phyloP scores from a whole-genome alignment of 1,140 invertebrate genomes.

The Cydia amplana region DNA sequence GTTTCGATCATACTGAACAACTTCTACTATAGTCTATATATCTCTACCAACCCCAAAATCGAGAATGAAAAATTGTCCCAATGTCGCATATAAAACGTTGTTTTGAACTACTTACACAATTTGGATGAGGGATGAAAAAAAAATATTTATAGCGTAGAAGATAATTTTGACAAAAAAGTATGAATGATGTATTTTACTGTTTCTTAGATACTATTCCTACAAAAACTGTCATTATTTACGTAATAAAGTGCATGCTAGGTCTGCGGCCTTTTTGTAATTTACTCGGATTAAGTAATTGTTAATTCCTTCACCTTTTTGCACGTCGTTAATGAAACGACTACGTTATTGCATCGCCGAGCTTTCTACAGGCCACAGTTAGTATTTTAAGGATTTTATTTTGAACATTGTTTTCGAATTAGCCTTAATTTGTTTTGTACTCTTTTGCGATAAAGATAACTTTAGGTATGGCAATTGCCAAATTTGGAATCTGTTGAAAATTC shows the following conservation, averaged over 20 bases:
- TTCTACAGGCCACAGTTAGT: conserved; percentile 1
- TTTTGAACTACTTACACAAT: no score
- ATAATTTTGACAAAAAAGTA: no score
- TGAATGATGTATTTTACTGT: no score
- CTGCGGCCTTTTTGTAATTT: neutral
- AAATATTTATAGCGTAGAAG: no score
- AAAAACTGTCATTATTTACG: neutral
- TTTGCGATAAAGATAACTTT: neutral
- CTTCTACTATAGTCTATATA: no score
- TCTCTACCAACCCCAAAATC: no score
- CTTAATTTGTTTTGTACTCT: conserved; percentile 13
- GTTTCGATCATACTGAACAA: no score
- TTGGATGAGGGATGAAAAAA: no score
- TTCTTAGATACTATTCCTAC: no score
- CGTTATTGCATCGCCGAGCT: conserved; percentile 16
- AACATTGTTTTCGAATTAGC: conserved; percentile 13
- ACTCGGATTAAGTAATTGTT: conserved; percentile 29
- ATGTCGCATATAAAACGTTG: no score
- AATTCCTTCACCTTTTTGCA: conserved; percentile 22
- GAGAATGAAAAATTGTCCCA: no score
- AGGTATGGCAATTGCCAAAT: neutral
- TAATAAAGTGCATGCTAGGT: conserved; percentile 14
- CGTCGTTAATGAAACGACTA: conserved; percentile 3
- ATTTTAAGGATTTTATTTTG: conserved; percentile 4
- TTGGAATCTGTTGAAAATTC: neutral